Conservation (phyloP, 2,113 vertebrate genomes). For the Cisticola juncidis region DNA sequence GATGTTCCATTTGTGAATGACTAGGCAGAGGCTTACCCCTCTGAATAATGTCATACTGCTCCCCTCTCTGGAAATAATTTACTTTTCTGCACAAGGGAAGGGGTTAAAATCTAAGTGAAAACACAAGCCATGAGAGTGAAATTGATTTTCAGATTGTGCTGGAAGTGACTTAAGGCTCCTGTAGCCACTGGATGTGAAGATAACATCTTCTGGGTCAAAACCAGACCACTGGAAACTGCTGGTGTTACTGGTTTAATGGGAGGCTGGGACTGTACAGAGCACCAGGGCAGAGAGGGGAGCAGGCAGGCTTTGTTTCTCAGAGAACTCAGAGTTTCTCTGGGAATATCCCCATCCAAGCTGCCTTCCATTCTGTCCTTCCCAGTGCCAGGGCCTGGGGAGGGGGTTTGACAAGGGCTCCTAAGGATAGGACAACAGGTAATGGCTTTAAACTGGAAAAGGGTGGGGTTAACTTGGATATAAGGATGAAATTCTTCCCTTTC, state of each 20-base stretch:
- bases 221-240: not conserved
- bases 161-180: not conserved
- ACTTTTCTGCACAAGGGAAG: not conserved
- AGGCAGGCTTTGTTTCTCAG: too few species aligned
- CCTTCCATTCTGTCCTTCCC: not conserved
- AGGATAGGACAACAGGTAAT: not conserved
- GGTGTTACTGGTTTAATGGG: not conserved
- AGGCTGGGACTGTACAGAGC: not conserved
- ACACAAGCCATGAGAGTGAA: not conserved
- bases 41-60: not conserved
- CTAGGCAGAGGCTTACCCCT: not conserved
- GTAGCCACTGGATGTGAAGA: not conserved
- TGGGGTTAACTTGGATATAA: not conserved
- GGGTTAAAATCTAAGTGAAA: not conserved
- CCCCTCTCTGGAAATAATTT: not conserved
- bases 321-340: not conserved
- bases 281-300: not conserved
- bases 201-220: not conserved
- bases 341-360: not conserved
- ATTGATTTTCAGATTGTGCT: constrained; percentile 16
- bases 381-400: not conserved
- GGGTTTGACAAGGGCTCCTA: not conserved
- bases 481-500: not conserved
- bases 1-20: not conserved
- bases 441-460: not conserved